Base-by-base conservation (phyloP, 1,140 invertebrate species). In the Drosophila novamexicana region DNA sequence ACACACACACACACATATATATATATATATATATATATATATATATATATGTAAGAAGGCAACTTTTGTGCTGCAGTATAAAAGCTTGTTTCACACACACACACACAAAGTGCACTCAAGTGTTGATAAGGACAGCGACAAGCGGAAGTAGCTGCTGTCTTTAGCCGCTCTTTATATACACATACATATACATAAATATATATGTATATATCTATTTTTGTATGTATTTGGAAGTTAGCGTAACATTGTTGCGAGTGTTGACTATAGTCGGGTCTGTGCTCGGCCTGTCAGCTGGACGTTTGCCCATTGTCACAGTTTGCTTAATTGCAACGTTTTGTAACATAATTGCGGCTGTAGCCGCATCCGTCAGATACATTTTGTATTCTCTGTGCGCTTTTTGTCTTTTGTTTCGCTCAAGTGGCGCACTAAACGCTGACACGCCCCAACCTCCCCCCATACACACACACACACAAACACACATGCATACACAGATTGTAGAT, bases 311-410 rank as follows among this genome's bases (percentile, higher is more conserved):
- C 79, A 86, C 66, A 79, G 83, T 83, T 88, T 89, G 83, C 80
- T 79, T 88, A 88, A 88, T 88, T 88, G 83, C 83, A 88, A 79
- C 83, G 83, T 89, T 88, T 88, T 88, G 83, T 80, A 89, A 72
- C 80, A 80, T 88, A 88, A 88, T 88, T 88, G 83, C 80, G 54
- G 64, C 68, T 83, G 80, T 64, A 64, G 76, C 59, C 76, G 66
- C 59, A 75, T 75, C 71, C 72, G 72, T 68, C 53, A 70, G 73
- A 66, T 70, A 70, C 72, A 57, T 36, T 64, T 49, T 10, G 2
- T 16, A 36, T 14, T 36, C 8, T 9, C 29, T 62, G 32, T 44
- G 50, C 22, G 54, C 68, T 53, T 56, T 70, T 44, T 56, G 36
- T 49, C 70, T 74, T 84, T 84, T 84, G 81, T 84, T 53, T 61